Evolutionary conservation across 1,140 invertebrate species (phyloP), one percentile per base, ranked within the genome.

Genomic region (Popillia japonica): DNA sequence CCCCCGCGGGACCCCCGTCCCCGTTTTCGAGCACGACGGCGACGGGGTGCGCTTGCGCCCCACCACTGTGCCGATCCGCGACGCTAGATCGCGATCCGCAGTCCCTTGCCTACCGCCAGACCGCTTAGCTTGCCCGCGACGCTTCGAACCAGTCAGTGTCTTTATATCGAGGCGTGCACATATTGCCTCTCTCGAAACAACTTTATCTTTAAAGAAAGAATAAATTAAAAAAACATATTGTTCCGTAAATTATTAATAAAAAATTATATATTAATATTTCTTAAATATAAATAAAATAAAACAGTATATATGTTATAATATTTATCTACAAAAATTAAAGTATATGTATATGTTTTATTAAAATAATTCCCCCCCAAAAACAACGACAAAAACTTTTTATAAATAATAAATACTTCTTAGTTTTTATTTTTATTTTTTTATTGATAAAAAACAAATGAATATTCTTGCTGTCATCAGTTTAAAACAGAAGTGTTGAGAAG

Each of bases 91-190:
- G 82, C 82, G 80, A 79, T 77, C 81, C 77, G 79, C 85, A 86
- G 85, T 86, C 85, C 85, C 85, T 86, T 82, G 85, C 85, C 80
- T 86, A 85, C 85, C 83, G 85, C 85, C 85, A 86, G 85, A 85
- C 82, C 85, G 85, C 85, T 86, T 86, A 85, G 85, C 85, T 86
- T 86, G 85, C 84, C 84, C 85, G 85, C 85, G 84, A 85, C 84
- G 84, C 84, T 85, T 85, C 84, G 83, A 82, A 83, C 80, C 83
- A 84, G 82, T 83, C 84, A 83, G 84, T 85, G 83, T 86, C 83
- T 85, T 83, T 85, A 84, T 86, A 84, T 82, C 85, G 85, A 85
- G 85, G 83, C 82, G 84, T 83, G 83, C 83, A 83, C 83, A 83
- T 74, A 83, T 79, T 72, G 75, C 75, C 61, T 41, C 40, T 61